Base-by-base conservation (phyloP, 2,113 vertebrate species). In the Gadus macrocephalus region DNA sequence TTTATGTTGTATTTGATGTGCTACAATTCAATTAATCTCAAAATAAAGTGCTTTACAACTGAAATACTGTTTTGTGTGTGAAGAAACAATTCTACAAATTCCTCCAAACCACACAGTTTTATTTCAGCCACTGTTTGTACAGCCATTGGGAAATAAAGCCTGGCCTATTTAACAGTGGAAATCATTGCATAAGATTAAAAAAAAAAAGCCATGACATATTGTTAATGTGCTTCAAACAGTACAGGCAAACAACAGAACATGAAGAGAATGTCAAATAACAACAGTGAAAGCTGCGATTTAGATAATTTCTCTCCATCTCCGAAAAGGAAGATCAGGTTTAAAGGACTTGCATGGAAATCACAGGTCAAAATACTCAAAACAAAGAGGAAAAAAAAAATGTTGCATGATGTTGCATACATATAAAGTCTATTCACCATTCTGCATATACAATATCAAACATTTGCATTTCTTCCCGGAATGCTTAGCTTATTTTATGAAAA, bases 1-100 rank as follows among this genome's bases (percentile, higher is more conserved):
- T 67, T 20, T 53, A 58, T 81, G 56, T 69, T 75, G 60, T 69
- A 73, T 78, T 31, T 62, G 73, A 81, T 76, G 74, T 88, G 82
- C 73, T 81, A 81, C 82, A 81, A 78, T 74, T 69, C 74, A 71
- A 73, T 78, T 81, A 85, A 53, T n/a, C 65, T 14, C 2, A 70
- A 83, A 66, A 85, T 81, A 80, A 80, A 87, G 22, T 69, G 73
- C 4, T 56, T 27, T 42, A 42, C 65, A 75, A 11, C 27, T 5
- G 69, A 73, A 0, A 3, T 35, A 38, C 9, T 70, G 31, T 17
- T 53, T 53, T 67, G 14, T 65, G 38, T 73, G 12, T 42, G 31
- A 20, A 62, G 22, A 20, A 62, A 62, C 20, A 14, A 12, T 68
- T 17, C 15, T 16, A 22, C 3, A 67, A 53, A 74, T 71, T 67